These are phyloP conservation scores for Rhegmatorhina hoffmannsi DNA, from an alignment of 2,113 vertebrate genomes.

Conservation along the genomic window DNA sequence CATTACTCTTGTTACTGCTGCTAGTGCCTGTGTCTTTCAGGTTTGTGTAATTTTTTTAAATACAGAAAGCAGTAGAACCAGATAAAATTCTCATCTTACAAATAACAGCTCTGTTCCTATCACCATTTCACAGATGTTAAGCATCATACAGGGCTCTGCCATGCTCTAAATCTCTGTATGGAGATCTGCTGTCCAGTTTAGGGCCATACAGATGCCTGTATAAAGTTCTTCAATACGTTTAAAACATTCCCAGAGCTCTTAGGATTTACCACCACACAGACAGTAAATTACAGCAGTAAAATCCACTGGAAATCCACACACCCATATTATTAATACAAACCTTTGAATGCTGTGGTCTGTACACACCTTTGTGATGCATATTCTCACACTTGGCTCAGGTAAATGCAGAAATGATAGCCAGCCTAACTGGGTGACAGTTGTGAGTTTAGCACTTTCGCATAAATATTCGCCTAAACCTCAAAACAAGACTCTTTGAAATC, in stretches of 20 bases:
- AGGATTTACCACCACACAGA: background rate
- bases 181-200: background rate
- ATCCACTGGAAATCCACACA: background rate
- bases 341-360: background rate
- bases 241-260: background rate
- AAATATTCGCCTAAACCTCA: background rate
- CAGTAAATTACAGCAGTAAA: background rate
- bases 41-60: slow-evolving; percentile 24
- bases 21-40: background rate
- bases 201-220: background rate
- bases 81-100: background rate
- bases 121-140: background rate
- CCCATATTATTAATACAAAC: background rate
- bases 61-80: background rate
- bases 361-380: background rate
- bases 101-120: background rate
- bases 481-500: background rate
- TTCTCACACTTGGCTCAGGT: background rate
- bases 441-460: background rate
- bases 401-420: slow-evolving; percentile 5
- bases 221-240: background rate
- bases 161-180: background rate
- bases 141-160: background rate
- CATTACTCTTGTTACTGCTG: background rate
- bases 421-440: background rate